A percentile compares a stretch with the other conserved stretches of the same genome.
Evolutionary conservation across 2,888 invertebrate genomes (phyloP).

Genomic region (Stegana nigrithorax): DNA sequence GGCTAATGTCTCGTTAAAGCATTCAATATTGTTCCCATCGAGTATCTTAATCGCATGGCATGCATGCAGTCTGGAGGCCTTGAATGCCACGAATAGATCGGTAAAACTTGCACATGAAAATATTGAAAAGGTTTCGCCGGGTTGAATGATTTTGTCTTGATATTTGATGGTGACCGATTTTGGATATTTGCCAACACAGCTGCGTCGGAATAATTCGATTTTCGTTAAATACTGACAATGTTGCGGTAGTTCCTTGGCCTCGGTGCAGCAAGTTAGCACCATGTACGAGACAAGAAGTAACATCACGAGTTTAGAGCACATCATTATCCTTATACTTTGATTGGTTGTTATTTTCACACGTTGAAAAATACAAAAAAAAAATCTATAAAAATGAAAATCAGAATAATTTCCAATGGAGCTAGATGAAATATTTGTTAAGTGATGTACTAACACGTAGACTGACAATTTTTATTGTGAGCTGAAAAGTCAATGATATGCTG

Average conservation of each 20-base stretch:
- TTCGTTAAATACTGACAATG: constrained; percentile 36
- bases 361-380: no score
- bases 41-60: constrained; percentile 31
- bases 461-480: no score
- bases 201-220: constrained; percentile 5
- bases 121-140: constrained; percentile 35
- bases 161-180: constrained; percentile 37
- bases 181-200: constrained; percentile 39
- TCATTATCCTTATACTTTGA: no score
- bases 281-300: no score
- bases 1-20: constrained; percentile 14
- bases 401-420: no score
- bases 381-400: no score
- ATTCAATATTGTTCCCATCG: constrained; percentile 26
- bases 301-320: no score
- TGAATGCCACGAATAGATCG: constrained; percentile 30
- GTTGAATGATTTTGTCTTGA: constrained; percentile 37
- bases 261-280: no score
- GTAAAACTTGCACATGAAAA: constrained; percentile 36
- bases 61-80: constrained; percentile 34
- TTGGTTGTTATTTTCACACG: no score
- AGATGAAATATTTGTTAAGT: no score
- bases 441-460: no score
- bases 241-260: constrained; percentile 19
- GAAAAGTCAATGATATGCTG: no score